Conservation (phyloP, 2,113 vertebrate genomes). For the Nerophis lumbriciformis region DNA sequence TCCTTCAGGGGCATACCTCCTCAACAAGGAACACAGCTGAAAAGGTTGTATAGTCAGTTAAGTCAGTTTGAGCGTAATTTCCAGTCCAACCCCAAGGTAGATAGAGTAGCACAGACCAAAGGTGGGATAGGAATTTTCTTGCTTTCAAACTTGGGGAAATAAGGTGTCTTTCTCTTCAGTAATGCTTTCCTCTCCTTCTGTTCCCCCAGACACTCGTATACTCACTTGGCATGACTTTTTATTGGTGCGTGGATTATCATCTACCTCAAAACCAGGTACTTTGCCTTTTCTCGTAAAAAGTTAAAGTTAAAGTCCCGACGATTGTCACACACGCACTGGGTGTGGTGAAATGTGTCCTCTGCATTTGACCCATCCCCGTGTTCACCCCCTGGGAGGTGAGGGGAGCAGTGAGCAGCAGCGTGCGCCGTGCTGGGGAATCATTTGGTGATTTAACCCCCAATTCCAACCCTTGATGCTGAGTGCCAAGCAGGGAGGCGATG, state of each 20-base stretch:
- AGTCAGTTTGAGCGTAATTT: background rate
- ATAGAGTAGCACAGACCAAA: background rate
- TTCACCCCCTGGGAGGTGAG: too few species aligned
- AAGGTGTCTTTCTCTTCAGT: background rate
- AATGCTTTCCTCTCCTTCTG: background rate
- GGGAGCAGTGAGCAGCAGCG: too few species aligned
- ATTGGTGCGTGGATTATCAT: conserved; percentile 84
- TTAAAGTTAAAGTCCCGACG: too few species aligned
- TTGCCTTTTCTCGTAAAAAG: background rate
- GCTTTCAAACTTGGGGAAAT: background rate
- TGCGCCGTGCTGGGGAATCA: too few species aligned
- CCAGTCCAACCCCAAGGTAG: background rate
- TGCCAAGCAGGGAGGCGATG: too few species aligned
- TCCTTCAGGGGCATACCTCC: conserved; percentile 51
- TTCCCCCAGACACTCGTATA: conserved; percentile 77
- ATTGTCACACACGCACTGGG: too few species aligned
- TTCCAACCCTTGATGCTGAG: too few species aligned
- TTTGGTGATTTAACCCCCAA: too few species aligned
- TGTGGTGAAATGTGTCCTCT: too few species aligned
- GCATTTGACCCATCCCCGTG: too few species aligned
- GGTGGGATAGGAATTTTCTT: background rate
- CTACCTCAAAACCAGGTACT: conserved; percentile 82
- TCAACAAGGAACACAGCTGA: conserved; percentile 53
- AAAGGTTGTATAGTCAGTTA: conserved; percentile 68
- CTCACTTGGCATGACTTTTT: conserved; percentile 88